phyloP scores from a whole-genome alignment of 2,888 invertebrate genomes.

The Temnothorax unifasciatus region DNA sequence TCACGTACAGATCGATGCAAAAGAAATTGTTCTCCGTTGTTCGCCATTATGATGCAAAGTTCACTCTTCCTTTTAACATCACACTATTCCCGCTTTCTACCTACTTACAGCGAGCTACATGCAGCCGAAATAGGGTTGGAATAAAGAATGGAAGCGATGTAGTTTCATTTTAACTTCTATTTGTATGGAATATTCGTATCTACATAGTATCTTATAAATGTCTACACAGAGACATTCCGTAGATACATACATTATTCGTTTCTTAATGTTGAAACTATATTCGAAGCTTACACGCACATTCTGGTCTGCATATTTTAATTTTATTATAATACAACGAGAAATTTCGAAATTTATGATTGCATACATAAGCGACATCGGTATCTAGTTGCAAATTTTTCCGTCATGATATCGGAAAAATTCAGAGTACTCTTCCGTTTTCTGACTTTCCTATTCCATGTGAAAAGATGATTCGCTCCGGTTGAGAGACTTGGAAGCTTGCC shows the following conservation, averaged over 20 bases:
- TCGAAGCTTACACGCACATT: neutral
- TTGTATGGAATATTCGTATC: neutral
- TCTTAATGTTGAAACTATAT: neutral
- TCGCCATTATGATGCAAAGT: constrained; percentile 38
- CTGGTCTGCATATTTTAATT: neutral
- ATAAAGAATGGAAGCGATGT: neutral
- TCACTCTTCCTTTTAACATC: constrained; percentile 8
- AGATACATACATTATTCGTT: neutral
- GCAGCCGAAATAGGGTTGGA: neutral
- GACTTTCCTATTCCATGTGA: constrained; percentile 47
- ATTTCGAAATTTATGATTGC: constrained; percentile 14
- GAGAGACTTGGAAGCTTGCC: constrained; percentile 68
- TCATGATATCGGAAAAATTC: constrained; percentile 1
- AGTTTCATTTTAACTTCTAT: constrained; percentile 10
- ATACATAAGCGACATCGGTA: constrained; percentile 10
- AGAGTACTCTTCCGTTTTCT: constrained; percentile 13
- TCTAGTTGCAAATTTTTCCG: constrained; percentile 24
- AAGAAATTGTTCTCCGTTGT: constrained; percentile 40
- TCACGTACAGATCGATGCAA: constrained; percentile 45
- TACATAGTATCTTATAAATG: neutral
- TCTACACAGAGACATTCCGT: neutral
- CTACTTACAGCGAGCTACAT: neutral
- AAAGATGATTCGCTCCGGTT: constrained; percentile 61
- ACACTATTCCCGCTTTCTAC: neutral
- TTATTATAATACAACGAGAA: neutral